Evolutionary conservation across 2,888 invertebrate genomes (phyloP).

Genomic region (Diarsia rubi): DNA sequence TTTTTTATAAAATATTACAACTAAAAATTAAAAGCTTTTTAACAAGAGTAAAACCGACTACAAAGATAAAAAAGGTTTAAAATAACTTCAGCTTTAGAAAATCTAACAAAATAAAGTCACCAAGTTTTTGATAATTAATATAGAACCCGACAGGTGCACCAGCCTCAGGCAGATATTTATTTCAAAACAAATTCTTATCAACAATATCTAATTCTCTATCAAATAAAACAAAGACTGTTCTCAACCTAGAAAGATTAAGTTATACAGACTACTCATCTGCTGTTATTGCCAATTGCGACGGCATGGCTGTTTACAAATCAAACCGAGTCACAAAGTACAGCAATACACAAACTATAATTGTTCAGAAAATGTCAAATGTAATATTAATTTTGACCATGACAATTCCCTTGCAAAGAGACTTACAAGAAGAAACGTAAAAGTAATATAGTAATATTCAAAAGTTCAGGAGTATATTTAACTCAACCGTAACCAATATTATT

Average conservation of each 20-base stretch:
- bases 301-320: neutral
- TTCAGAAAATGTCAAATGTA: slow-evolving; percentile 2
- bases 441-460: too few relatives aligned
- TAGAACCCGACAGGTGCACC: neutral
- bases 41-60: too few relatives aligned
- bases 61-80: too few relatives aligned
- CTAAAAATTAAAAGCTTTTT: too few relatives aligned
- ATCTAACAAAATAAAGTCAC: too few relatives aligned
- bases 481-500: slow-evolving; percentile 2
- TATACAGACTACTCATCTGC: neutral
- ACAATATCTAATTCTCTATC: neutral
- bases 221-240: slow-evolving; percentile 8
- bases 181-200: neutral
- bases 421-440: too few relatives aligned
- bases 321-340: neutral
- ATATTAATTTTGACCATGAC: slow-evolving; percentile 5
- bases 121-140: too few relatives aligned
- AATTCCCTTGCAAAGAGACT: slow-evolving; percentile 3
- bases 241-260: neutral
- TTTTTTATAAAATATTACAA: too few relatives aligned
- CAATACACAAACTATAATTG: neutral
- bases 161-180: slow-evolving; percentile 10
- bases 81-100: too few relatives aligned
- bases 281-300: neutral
- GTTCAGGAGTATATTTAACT: neutral